These are phyloP conservation scores for Xiphorhynchus erythropygius DNA, from an alignment of 2,797 vertebrate genomes.

Conservation along the genomic window DNA sequence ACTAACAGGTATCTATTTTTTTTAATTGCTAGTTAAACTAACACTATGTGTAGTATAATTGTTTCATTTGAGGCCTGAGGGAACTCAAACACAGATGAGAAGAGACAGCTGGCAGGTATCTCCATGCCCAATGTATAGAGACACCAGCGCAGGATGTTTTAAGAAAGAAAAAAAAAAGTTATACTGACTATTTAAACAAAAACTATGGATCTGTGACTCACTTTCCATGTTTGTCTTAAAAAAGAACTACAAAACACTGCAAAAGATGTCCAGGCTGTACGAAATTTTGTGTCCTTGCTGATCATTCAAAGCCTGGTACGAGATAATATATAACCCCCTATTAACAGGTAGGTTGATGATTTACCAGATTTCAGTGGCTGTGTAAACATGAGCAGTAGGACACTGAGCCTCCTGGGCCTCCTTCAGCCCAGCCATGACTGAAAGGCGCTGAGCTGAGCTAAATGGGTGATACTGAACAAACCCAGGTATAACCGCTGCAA, in stretches of 20 bases:
- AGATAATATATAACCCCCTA: constrained; percentile 31
- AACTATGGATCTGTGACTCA: not conserved
- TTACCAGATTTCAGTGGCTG: constrained; percentile 53
- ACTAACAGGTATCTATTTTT: not conserved
- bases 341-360: constrained; percentile 54
- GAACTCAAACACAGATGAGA: not conserved
- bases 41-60: not conserved
- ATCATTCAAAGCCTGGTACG: not conserved
- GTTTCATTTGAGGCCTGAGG: not conserved
- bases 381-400: constrained; percentile 38
- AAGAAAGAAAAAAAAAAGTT: not conserved
- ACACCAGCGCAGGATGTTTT: not conserved
- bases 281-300: not conserved
- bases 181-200: not conserved
- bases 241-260: not conserved
- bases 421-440: not conserved
- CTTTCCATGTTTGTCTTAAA: not conserved
- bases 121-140: not conserved
- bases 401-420: not conserved
- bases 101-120: not conserved
- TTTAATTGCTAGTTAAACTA: not conserved
- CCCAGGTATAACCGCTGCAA: not conserved
- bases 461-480: constrained; percentile 28
- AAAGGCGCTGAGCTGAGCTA: constrained; percentile 63
- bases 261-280: not conserved